Evolutionary conservation across 2,113 vertebrate species (phyloP), one percentile per base, ranked within the genome.

Genomic region (Sturnira hondurensis): DNA sequence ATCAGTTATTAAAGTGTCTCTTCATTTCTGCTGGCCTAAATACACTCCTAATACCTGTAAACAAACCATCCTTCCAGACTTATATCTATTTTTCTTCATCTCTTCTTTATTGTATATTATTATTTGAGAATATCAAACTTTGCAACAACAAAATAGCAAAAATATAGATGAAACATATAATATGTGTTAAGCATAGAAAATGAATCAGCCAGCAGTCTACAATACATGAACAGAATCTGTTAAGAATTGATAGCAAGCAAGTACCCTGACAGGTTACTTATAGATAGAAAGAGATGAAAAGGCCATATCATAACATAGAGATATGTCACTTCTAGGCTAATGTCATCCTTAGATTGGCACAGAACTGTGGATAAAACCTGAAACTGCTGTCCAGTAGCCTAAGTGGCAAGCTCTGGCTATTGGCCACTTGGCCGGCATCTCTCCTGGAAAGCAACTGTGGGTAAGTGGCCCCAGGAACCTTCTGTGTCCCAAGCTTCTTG

Each of bases 31-130:
- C 43, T 74, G 36, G 36, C 86, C 77, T 20, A 31, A 36, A 90
- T 41, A 7, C 1, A 87, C 81, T 33, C 92, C 93, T n/a, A 52
- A 74, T n/a, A 87, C 96, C 97, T 74, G 47, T 74, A 77, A 95
- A 94, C 12, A 93, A 83, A 43, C n/a, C 15, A 76, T 45, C 31
- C n/a, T 58, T 89, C 87, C 28, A 80, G 28, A 52, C 28, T 45
- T 91, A 36, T 47, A 52, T 43, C 65, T 86, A 91, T 80, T 93
- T n/a, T n/a, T 89, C 58, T 80, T 84, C 41, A 58, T 67, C 38
- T 88, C 52, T 85, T 88, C 28, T 86, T 92, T 85, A 63, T 12
- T 92, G 47, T 47, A 54, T 80, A 86, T 88, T 96, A 56, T 81
- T 96, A 87, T 58, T 81, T 58, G 5, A 91, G 70, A 91, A 74